phyloP scores from a whole-genome alignment of 2,888 invertebrate species.

The Mystacides longicornis region DNA sequence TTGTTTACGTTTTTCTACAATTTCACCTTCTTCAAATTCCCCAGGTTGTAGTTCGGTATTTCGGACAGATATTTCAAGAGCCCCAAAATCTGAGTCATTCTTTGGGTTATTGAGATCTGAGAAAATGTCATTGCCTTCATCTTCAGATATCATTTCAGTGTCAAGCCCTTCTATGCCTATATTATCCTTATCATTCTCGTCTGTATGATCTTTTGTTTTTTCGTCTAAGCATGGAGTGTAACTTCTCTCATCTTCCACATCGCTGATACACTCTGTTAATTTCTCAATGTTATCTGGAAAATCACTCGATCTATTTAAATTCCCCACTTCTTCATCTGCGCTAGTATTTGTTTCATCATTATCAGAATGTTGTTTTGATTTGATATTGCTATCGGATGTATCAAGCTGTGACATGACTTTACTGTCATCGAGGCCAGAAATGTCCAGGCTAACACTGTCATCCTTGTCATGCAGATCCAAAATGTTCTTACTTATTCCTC shows the following conservation, averaged over 20 bases:
- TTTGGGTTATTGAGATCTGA: constrained; percentile 46
- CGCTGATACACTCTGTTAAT: constrained; percentile 58
- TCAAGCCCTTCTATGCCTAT: constrained; percentile 54
- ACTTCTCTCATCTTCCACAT: constrained; percentile 58
- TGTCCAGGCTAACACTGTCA: constrained; percentile 29
- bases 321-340: constrained; percentile 25
- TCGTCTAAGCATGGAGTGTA: constrained; percentile 70
- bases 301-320: constrained; percentile 22
- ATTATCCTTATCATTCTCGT: constrained; percentile 37
- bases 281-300: constrained; percentile 31
- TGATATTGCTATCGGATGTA: constrained; percentile 2
- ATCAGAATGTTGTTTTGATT: constrained; percentile 19
- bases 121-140: constrained; percentile 59
- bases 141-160: constrained; percentile 69
- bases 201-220: constrained; percentile 35
- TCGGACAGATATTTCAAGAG: constrained; percentile 37
- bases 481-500: constrained; percentile 43
- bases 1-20: constrained; percentile 41
- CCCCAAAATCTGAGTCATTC: constrained; percentile 37
- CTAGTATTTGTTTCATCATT: constrained; percentile 26
- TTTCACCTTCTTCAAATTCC: constrained; percentile 53
- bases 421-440: constrained; percentile 10
- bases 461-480: constrained; percentile 20
- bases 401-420: not conserved
- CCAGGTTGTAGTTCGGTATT: constrained; percentile 38